Evolutionary conservation across 2,888 invertebrate species (phyloP).

Genomic region (Drosophila cyrtoloma): DNA sequence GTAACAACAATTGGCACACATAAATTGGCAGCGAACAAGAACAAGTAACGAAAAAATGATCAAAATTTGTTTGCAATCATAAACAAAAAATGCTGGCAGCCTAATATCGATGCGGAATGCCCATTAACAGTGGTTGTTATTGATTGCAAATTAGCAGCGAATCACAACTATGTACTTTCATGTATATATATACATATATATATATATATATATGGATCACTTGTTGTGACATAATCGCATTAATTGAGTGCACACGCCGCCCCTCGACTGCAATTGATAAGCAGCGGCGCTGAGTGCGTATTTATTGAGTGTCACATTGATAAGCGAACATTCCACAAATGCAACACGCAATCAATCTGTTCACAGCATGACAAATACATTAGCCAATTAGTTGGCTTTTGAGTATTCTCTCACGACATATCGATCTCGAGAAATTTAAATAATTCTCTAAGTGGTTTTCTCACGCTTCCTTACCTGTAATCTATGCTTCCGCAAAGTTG

Average conservation of each 20-base stretch:
- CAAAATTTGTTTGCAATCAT: constrained; percentile 52
- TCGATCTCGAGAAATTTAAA: neutral
- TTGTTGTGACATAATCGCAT: constrained; percentile 47
- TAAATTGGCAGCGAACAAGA: constrained; percentile 53
- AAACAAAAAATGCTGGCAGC: constrained; percentile 36
- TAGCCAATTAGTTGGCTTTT: neutral
- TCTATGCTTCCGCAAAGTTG: neutral
- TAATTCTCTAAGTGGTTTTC: neutral
- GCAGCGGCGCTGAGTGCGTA: neutral
- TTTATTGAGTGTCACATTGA: constrained; percentile 8
- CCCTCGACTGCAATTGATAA: constrained; percentile 4
- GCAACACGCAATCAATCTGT: neutral
- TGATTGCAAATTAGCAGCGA: constrained; percentile 70
- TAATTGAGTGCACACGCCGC: constrained; percentile 9
- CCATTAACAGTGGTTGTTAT: constrained; percentile 49
- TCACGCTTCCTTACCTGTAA: neutral
- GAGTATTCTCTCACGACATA: neutral
- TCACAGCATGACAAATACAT: constrained; percentile 21
- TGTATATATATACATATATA: neutral
- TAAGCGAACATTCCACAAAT: constrained; percentile 13
- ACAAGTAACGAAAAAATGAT: constrained; percentile 16
- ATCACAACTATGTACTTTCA: constrained; percentile 39
- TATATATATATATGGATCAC: constrained; percentile 2
- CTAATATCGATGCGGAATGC: constrained; percentile 40
- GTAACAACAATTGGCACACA: constrained; percentile 50